These are phyloP conservation scores for Cheilosia impressa DNA, from an alignment of 2,888 invertebrate species.

Conservation along the genomic window DNA sequence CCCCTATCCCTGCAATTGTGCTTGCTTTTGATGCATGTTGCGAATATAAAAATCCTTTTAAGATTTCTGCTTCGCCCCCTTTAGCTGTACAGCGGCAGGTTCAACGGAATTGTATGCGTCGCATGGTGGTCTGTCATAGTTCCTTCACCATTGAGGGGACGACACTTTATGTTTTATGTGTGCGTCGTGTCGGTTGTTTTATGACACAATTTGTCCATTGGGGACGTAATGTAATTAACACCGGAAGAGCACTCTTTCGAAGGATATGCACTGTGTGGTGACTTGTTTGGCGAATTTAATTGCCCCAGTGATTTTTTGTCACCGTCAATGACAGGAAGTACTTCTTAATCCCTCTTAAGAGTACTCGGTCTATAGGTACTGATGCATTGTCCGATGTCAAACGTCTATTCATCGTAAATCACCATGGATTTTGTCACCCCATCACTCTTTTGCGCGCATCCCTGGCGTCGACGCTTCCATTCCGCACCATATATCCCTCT, in stretches of 20 bases:
- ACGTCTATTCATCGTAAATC: conserved; percentile 58
- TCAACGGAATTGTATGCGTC: conserved; percentile 34
- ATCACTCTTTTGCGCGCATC: conserved; percentile 21
- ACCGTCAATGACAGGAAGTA: conserved; percentile 25
- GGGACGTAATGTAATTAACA: conserved; percentile 75
- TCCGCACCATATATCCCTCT: conserved; percentile 16
- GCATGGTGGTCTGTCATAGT: conserved; percentile 46
- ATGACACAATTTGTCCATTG: conserved; percentile 71
- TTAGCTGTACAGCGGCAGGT: neutral
- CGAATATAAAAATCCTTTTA: conserved; percentile 79
- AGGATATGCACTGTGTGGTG: conserved; percentile 26
- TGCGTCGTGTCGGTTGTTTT: conserved; percentile 61
- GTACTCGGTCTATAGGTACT: neutral
- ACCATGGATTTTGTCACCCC: conserved; percentile 29
- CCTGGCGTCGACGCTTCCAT: conserved; percentile 49
- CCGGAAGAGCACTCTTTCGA: conserved; percentile 68
- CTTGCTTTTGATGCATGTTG: conserved; percentile 68
- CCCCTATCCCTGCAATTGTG: conserved; percentile 43
- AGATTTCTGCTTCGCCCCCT: conserved; percentile 65
- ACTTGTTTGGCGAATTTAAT: conserved; percentile 64
- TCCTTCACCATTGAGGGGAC: conserved; percentile 16
- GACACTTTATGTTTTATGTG: conserved; percentile 54
- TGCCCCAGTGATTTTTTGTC: conserved; percentile 48
- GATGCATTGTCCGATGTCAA: conserved; percentile 54
- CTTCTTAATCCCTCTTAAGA: conserved; percentile 49